phyloP scores from a whole-genome alignment of 2,888 invertebrate genomes.

The Linnaemya vulpina region DNA sequence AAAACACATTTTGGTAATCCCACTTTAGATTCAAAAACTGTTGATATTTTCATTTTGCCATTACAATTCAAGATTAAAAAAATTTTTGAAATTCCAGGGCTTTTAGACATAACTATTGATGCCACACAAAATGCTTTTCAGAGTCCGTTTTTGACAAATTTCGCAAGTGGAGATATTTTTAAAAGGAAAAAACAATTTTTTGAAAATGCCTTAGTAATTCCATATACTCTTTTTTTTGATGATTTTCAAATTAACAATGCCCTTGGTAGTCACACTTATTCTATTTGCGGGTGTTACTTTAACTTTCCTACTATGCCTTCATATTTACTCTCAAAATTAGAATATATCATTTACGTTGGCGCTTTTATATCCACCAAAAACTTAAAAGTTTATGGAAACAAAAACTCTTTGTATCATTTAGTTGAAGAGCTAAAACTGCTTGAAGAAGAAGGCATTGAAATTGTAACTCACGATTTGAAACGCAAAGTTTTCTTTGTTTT shows the following conservation, averaged over 20 bases:
- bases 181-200: constrained; percentile 31
- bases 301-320: constrained; percentile 48
- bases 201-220: constrained; percentile 33
- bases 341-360: constrained; percentile 67
- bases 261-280: constrained; percentile 38
- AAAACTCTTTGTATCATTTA: constrained; percentile 62
- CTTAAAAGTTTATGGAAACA: constrained; percentile 70
- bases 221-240: constrained; percentile 51
- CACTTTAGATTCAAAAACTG: constrained; percentile 36
- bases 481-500: constrained; percentile 69
- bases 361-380: constrained; percentile 66
- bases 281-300: constrained; percentile 51
- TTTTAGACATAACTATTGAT: constrained; percentile 46
- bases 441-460: constrained; percentile 66
- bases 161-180: constrained; percentile 48
- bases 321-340: constrained; percentile 70
- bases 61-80: constrained; percentile 43
- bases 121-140: constrained; percentile 46
- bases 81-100: constrained; percentile 57
- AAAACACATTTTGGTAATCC: constrained; percentile 16
- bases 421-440: constrained; percentile 69
- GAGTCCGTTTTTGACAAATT: constrained; percentile 27
- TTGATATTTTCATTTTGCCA: constrained; percentile 54
- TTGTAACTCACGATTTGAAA: constrained; percentile 27
- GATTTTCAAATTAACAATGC: constrained; percentile 61